Base-by-base conservation (phyloP, 2,797 vertebrate species). In the Otolemur crassicaudatus region DNA sequence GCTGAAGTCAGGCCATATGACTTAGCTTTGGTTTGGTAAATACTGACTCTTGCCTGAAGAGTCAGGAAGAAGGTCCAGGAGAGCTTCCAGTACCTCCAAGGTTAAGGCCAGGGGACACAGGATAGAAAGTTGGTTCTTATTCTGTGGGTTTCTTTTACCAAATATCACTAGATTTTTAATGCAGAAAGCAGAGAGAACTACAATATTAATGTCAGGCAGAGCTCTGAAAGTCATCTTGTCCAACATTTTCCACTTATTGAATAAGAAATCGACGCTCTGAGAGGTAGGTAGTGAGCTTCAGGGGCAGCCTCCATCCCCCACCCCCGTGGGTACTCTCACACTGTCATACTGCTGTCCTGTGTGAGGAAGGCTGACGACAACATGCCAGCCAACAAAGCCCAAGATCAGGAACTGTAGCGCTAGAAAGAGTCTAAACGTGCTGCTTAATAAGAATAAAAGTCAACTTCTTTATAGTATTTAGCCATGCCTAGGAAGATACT, bases 101-200 rank as follows among this genome's bases (percentile, higher is more conserved):
- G 29, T 63, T 58, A 93, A 91, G 70, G 40, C 4, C 19, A 80
- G 70, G 14, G 31, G 31, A 37, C 46, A 34, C 13, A 4, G 11
- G 6, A 65, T 17, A 16, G 83, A 85, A 43, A 25, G 49, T 69
- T 67, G 31, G 17, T 16, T 4, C 17, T 23, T 69, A n/a, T 81
- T 77, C 76, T 89, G 60, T 76, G 79, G 25, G 60, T 5, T 25
- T 91, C 49, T 87, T 85, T 81, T 72, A 84, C 70, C 81, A 92
- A 56, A 56, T 43, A 79, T 79, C 58, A 61, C 9, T n/a, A 61
- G 43, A 43, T 40, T 73, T 86, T 56, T 7, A 73, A 83, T 19
- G 10, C 56, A 90, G 19, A 69, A 87, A 75, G n/a, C 60, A 87
- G 23, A 56, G n/a, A 76, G 79, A 89, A 88, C 70, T 56, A 90